Conservation (phyloP, 1,140 invertebrate genomes). For the Microplitis demolitor region DNA sequence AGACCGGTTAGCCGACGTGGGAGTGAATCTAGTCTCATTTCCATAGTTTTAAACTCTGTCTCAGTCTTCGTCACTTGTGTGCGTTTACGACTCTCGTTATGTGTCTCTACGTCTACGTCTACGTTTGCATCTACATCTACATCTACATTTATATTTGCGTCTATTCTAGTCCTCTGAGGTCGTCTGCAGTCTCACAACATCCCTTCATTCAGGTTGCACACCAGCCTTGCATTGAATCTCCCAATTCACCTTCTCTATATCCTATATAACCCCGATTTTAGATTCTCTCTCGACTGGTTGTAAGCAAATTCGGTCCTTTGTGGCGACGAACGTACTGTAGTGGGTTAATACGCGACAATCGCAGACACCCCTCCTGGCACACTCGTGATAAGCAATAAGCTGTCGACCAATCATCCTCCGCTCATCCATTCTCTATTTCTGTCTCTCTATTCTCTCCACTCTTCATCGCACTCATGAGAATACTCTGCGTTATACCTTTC, state of each 20-base stretch:
- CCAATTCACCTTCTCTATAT: neutral
- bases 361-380: slow-evolving; percentile 16
- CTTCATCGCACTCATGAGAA: neutral
- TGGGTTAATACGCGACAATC: slow-evolving; percentile 27
- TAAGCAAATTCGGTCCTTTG: slow-evolving; percentile 19
- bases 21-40: neutral
- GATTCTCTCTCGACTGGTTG: neutral
- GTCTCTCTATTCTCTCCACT: neutral
- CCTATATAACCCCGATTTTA: neutral
- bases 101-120: slow-evolving; percentile 15
- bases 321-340: neutral
- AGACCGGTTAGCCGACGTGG: neutral
- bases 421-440: neutral
- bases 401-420: slow-evolving; percentile 13
- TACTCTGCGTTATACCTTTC: neutral
- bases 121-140: slow-evolving; percentile 16
- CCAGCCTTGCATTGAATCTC: neutral
- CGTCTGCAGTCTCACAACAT: too few relatives aligned
- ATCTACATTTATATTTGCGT: neutral
- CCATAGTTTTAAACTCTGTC: neutral
- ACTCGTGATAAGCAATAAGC: slow-evolving; percentile 30
- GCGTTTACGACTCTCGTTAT: too few relatives aligned
- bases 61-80: too few relatives aligned
- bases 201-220: too few relatives aligned
- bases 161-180: neutral